Evolutionary conservation across 2,113 vertebrate genomes (phyloP).

Genomic region (Peromyscus maniculatus): DNA sequence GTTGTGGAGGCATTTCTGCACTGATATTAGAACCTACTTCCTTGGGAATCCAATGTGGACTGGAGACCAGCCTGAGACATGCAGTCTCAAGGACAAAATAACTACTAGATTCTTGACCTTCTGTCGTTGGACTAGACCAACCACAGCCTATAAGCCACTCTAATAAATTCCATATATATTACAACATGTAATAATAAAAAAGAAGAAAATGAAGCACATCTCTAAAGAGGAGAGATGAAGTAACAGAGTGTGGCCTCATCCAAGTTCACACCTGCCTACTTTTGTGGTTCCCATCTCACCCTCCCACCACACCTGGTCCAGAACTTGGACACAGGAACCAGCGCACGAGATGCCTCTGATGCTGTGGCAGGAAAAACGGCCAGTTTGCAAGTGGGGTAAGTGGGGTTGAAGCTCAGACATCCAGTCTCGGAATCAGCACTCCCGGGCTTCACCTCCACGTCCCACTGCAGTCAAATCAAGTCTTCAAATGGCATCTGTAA

Average conservation of each 20-base stretch:
- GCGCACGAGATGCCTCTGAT: not conserved
- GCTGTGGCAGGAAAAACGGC: not conserved
- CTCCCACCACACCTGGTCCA: not conserved
- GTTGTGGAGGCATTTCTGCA: not conserved
- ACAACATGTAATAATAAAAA: not conserved
- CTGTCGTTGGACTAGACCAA: not conserved
- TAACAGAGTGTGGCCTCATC: accelerated
- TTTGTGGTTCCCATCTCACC: too few species aligned
- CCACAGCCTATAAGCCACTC: not conserved
- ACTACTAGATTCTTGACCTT: too few species aligned
- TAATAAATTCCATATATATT: not conserved
- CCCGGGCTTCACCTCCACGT: too few species aligned
- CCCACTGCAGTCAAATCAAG: too few species aligned
- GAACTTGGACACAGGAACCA: not conserved
- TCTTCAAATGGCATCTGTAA: too few species aligned
- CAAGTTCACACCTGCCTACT: not conserved
- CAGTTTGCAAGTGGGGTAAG: accelerated
- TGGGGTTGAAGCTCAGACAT: not conserved
- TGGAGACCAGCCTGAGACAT: not conserved
- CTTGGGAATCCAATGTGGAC: not conserved
- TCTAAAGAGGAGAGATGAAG: not conserved
- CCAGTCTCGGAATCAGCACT: not conserved
- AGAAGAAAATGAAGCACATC: not conserved
- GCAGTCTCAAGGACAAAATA: not conserved
- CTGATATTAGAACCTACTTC: not conserved